phyloP scores from a whole-genome alignment of 2,888 invertebrate genomes.

The Belgica antarctica region DNA sequence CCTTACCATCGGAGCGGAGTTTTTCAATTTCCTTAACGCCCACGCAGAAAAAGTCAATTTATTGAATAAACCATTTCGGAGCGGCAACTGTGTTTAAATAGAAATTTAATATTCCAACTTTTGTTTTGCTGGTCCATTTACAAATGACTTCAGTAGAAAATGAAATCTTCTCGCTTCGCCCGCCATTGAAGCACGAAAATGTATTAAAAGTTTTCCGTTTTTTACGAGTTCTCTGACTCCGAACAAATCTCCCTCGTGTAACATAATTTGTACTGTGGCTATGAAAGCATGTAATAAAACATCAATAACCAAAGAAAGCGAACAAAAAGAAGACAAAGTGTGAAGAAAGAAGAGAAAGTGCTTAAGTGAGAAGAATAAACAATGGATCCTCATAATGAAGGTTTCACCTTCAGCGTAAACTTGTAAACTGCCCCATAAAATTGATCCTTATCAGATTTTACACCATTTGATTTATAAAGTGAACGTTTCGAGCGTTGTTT shows the following conservation, averaged over 20 bases:
- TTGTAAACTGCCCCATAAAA: constrained; percentile 13
- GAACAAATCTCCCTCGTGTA: background rate
- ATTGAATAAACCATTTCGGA: no score
- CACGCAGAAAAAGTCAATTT: no score
- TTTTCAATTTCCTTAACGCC: background rate
- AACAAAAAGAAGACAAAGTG: no score
- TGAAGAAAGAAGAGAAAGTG: background rate
- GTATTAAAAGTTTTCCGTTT: constrained; percentile 5
- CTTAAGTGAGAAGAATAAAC: background rate
- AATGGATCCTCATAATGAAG: background rate
- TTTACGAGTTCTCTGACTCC: background rate
- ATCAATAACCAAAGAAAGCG: constrained; percentile 1
- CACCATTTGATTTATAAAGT: background rate
- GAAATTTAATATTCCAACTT: background rate
- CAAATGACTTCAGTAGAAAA: background rate
- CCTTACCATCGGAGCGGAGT: background rate
- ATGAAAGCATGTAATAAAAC: background rate
- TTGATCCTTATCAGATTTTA: background rate
- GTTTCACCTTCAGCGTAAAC: background rate
- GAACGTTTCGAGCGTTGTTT: no score
- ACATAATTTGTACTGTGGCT: background rate
- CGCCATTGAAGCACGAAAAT: background rate
- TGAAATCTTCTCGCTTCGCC: constrained; percentile 10
- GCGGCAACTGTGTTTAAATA: background rate
- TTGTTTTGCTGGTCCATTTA: background rate